phyloP scores from a whole-genome alignment of 2,888 invertebrate genomes.

The Tubiluchus corallicola region DNA sequence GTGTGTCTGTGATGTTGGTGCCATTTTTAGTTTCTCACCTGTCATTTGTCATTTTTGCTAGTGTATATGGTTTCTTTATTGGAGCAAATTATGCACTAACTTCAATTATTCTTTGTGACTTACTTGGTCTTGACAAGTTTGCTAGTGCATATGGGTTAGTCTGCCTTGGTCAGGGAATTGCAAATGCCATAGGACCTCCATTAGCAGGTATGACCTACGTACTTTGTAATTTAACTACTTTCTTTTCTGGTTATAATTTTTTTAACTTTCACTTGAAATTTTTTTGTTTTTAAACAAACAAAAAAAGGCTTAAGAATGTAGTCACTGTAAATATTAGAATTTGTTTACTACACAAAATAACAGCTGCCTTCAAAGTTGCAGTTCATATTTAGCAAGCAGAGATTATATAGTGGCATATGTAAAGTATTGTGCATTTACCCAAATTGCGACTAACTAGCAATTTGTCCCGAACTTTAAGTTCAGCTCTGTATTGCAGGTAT shows the following conservation, averaged over 20 bases:
- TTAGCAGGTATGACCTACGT: conserved; percentile 65
- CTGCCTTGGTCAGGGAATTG: conserved; percentile 68
- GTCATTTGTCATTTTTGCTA: not conserved
- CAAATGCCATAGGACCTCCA: conserved; percentile 73
- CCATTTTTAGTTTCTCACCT: not conserved
- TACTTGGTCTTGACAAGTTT: conserved; percentile 72
- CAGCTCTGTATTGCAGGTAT: too few relatives aligned
- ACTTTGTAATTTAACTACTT: too few relatives aligned
- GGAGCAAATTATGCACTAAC: conserved; percentile 81
- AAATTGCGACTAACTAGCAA: too few relatives aligned
- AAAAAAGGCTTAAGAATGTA: not conserved
- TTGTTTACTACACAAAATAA: too few relatives aligned
- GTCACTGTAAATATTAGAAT: conserved; percentile 5
- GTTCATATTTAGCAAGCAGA: too few relatives aligned
- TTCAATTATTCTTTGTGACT: conserved; percentile 69
- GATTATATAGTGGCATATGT: too few relatives aligned
- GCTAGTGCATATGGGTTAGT: conserved; percentile 76
- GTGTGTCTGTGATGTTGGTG: not conserved
- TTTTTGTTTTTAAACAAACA: not conserved
- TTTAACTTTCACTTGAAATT: too few relatives aligned
- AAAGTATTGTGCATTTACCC: too few relatives aligned
- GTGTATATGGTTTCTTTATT: conserved; percentile 59
- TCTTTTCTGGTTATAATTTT: too few relatives aligned
- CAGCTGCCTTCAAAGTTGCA: too few relatives aligned
- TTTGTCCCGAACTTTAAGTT: too few relatives aligned